These are phyloP conservation scores for Zosterops hypoxanthus DNA, from an alignment of 2,113 vertebrate species.

Conservation along the genomic window DNA sequence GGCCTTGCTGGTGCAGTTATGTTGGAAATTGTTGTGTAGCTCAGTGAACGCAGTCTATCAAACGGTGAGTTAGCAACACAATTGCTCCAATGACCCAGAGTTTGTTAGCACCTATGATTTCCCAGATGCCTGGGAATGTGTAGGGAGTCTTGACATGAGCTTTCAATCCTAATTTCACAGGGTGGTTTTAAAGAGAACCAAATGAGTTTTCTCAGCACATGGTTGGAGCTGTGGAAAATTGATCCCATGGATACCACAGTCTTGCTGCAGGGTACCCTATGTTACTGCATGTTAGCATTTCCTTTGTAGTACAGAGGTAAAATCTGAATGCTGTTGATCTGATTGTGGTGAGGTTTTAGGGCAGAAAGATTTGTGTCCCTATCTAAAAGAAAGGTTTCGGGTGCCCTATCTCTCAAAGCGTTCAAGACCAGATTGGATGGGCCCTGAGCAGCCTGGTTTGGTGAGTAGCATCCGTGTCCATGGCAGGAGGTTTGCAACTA, in stretches of 20 bases:
- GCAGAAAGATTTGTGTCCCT: background rate
- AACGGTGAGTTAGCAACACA: background rate
- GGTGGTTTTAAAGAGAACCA: background rate
- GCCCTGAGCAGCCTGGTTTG: background rate
- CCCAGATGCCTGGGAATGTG: background rate
- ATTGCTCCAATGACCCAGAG: accelerated
- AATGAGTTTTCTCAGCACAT: background rate
- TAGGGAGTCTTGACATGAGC: background rate
- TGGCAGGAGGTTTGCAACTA: background rate
- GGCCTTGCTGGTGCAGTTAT: background rate
- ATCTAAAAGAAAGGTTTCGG: background rate
- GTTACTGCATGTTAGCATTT: background rate
- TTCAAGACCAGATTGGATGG: background rate
- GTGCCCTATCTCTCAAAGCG: background rate
- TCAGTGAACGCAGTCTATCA: background rate
- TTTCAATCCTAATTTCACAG: background rate
- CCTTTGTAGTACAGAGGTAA: background rate
- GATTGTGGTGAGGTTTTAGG: background rate
- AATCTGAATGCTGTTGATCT: background rate
- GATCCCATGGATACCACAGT: background rate
- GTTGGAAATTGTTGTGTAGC: background rate
- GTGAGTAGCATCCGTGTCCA: background rate
- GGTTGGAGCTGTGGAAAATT: background rate
- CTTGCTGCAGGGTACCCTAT: background rate
- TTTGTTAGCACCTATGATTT: background rate